A percentile compares a stretch with the other conserved stretches of the same genome.
Evolutionary conservation across 1,140 invertebrate genomes (phyloP).

Genomic region (Arion vulgaris): DNA sequence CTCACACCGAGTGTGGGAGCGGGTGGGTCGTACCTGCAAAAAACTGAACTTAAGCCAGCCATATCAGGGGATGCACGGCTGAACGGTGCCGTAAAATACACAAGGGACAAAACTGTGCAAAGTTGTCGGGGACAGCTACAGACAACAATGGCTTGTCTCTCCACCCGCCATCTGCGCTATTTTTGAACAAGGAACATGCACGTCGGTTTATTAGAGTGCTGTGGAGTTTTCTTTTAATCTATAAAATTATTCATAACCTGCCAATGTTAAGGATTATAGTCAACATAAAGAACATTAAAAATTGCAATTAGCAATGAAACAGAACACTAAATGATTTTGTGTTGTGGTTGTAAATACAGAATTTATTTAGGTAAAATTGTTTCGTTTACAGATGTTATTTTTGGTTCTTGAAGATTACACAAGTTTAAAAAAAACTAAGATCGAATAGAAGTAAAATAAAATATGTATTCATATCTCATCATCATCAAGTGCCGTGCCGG

Average conservation of each 20-base stretch:
- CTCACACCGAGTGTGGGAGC: neutral
- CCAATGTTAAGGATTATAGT: too few species aligned
- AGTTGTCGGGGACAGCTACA: neutral
- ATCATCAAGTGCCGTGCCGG: too few species aligned
- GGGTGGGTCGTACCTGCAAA: neutral
- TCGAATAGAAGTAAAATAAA: too few species aligned
- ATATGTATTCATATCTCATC: too few species aligned
- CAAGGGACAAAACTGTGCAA: neutral
- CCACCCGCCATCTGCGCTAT: constrained; percentile 10
- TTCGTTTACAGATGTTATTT: too few species aligned
- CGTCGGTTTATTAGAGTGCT: neutral
- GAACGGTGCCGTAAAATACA: neutral
- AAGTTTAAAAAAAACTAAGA: too few species aligned
- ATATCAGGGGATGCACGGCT: neutral
- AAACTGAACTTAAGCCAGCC: neutral
- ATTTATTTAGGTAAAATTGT: too few species aligned
- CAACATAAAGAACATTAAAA: neutral
- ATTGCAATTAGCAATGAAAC: neutral
- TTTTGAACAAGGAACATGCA: neutral
- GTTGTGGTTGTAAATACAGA: too few species aligned
- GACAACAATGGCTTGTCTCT: constrained; percentile 15
- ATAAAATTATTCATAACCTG: constrained; percentile 30
- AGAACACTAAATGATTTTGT: too few species aligned
- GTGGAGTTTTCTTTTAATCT: neutral
- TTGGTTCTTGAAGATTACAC: too few species aligned